phyloP scores from a whole-genome alignment of 1,140 invertebrate species.

The Megalopta genalis region DNA sequence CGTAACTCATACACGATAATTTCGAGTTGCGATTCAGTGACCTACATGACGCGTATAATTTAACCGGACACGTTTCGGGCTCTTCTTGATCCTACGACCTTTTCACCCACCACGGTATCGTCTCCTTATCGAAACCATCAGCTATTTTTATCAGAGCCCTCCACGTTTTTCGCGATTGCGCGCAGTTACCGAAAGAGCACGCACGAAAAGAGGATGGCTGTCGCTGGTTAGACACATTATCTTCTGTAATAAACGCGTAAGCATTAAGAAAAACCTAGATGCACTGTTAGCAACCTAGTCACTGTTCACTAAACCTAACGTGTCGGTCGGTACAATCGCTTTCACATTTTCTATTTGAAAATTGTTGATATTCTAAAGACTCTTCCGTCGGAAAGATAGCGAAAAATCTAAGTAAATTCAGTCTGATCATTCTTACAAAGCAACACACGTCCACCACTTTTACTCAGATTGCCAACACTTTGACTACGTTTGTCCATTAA shows the following conservation, averaged over 20 bases:
- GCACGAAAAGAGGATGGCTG: neutral
- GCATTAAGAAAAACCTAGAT: no score
- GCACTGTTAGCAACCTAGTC: no score
- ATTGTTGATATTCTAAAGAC: no score
- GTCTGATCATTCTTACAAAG: no score
- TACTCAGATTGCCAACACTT: no score
- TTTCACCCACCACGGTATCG: neutral
- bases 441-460: no score
- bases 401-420: no score
- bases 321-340: no score
- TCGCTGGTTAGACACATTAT: neutral
- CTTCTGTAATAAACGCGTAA: neutral
- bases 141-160: slow-evolving; percentile 10
- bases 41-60: slow-evolving; percentile 47
- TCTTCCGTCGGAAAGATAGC: no score
- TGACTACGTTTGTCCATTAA: no score
- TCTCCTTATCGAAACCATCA: neutral
- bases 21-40: slow-evolving; percentile 39
- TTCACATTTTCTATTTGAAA: no score
- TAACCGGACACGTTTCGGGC: slow-evolving; percentile 26
- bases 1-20: slow-evolving; percentile 23
- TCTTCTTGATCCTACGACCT: slow-evolving; percentile 9
- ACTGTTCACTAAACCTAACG: no score
- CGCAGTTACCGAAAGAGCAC: neutral
- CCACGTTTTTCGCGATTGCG: slow-evolving; percentile 1